phyloP scores from a whole-genome alignment of 23 tunicate genomes.

The Trididemnum nubilum region DNA sequence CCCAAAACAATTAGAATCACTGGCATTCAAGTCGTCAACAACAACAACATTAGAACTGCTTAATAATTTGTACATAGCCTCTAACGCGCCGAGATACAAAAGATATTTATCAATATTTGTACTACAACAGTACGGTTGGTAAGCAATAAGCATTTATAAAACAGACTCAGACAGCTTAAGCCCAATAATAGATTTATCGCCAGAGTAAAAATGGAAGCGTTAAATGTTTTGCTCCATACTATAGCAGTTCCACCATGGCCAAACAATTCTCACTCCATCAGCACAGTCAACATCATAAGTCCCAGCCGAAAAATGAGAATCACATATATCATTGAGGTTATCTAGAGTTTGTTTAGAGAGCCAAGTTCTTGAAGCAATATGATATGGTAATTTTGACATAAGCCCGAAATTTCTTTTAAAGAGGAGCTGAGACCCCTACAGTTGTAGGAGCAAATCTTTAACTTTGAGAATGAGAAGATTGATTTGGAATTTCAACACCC shows the following conservation, averaged over 20 bases:
- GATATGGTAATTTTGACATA: not conserved
- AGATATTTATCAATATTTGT: not conserved
- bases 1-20: not conserved
- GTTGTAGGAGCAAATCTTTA: not conserved
- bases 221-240: not conserved
- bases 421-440: not conserved
- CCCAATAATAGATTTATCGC: not conserved
- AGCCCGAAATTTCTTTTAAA: not conserved
- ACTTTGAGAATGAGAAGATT: not conserved
- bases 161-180: not conserved
- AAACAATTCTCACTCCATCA: not conserved
- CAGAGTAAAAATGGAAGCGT: not conserved
- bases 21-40: not conserved
- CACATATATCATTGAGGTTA: not conserved
- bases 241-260: not conserved
- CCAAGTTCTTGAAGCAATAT: not conserved
- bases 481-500: not conserved
- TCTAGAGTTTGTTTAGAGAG: too few species aligned
- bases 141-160: not conserved
- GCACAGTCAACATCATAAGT: not conserved
- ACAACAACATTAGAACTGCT: not conserved
- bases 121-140: conserved; percentile 1
- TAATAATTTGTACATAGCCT: not conserved
- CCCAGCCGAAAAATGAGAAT: not conserved
- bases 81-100: not conserved